These are phyloP conservation scores for Puffinus mauretanicus DNA, from an alignment of 2,113 vertebrate genomes.

Conservation along the genomic window DNA sequence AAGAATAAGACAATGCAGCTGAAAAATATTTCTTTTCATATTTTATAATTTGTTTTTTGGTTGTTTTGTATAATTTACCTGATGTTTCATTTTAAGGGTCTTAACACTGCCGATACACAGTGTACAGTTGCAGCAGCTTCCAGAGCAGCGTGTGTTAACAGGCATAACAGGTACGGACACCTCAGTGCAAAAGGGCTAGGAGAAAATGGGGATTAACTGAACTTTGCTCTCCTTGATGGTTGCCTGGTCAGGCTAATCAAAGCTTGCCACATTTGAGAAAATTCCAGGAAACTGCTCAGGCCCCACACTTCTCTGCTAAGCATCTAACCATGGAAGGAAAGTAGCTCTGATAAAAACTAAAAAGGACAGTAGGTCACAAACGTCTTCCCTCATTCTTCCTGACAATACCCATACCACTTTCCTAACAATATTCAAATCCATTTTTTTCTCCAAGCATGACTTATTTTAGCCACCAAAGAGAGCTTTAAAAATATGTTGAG, in stretches of 20 bases:
- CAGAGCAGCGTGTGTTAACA: background rate
- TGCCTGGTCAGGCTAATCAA: background rate
- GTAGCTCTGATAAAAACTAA: background rate
- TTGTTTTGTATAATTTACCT: background rate
- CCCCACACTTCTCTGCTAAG: background rate
- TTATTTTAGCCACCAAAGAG: background rate
- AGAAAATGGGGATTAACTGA: background rate
- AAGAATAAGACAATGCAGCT: background rate
- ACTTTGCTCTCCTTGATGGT: background rate
- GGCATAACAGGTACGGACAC: rapidly evolving
- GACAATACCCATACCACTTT: background rate
- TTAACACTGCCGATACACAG: background rate
- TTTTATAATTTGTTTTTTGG: background rate
- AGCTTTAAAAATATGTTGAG: background rate
- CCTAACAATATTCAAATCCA: background rate
- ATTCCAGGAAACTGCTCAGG: background rate
- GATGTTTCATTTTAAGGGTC: background rate
- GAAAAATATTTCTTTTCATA: background rate
- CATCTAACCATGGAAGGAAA: background rate
- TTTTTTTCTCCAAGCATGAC: background rate
- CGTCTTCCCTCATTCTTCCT: background rate
- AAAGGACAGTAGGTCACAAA: background rate
- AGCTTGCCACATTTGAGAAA: background rate
- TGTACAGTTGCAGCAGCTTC: background rate
- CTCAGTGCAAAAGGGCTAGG: background rate